phyloP scores from a whole-genome alignment of 1,140 invertebrate genomes.

The Belonocnema kinseyi region DNA sequence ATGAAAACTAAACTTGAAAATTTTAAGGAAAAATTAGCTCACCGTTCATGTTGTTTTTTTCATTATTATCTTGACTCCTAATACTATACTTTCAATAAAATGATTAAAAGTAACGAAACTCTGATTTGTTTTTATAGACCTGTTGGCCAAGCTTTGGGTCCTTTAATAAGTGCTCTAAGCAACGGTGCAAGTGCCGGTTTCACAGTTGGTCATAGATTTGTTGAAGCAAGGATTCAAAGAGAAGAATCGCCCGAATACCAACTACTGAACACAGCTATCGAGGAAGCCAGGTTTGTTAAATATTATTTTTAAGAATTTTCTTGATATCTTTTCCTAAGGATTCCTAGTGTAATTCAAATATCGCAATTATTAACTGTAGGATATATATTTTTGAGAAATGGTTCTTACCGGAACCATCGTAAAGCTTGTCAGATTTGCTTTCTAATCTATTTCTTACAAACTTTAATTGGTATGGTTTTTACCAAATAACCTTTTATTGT shows the following conservation, averaged over 20 bases:
- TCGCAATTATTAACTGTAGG: too few relatives aligned
- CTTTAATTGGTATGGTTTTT: too few relatives aligned
- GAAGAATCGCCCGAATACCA: slow-evolving; percentile 83
- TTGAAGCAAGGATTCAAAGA: slow-evolving; percentile 75
- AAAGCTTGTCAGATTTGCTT: too few relatives aligned
- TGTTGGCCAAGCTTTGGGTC: slow-evolving; percentile 78
- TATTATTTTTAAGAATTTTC: slow-evolving; percentile 16
- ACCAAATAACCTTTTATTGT: too few relatives aligned
- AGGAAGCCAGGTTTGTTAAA: slow-evolving; percentile 80
- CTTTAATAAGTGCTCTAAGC: slow-evolving; percentile 77
- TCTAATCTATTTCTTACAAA: too few relatives aligned
- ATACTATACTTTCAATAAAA: too few relatives aligned
- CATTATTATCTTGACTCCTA: too few relatives aligned
- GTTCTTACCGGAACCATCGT: too few relatives aligned
- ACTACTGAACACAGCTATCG: slow-evolving; percentile 83
- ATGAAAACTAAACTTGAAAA: slow-evolving; percentile 14
- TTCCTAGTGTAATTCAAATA: not conserved
- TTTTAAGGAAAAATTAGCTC: too few relatives aligned
- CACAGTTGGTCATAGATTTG: slow-evolving; percentile 72
- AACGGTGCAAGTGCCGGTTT: slow-evolving; percentile 67
- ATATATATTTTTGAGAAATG: too few relatives aligned
- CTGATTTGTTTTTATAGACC: slow-evolving; percentile 70
- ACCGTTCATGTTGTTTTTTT: too few relatives aligned
- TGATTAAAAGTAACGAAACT: too few relatives aligned
- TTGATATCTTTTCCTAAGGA: not conserved